Evolutionary conservation across 2,888 invertebrate genomes (phyloP).

Genomic region (Drosophila quinaria): DNA sequence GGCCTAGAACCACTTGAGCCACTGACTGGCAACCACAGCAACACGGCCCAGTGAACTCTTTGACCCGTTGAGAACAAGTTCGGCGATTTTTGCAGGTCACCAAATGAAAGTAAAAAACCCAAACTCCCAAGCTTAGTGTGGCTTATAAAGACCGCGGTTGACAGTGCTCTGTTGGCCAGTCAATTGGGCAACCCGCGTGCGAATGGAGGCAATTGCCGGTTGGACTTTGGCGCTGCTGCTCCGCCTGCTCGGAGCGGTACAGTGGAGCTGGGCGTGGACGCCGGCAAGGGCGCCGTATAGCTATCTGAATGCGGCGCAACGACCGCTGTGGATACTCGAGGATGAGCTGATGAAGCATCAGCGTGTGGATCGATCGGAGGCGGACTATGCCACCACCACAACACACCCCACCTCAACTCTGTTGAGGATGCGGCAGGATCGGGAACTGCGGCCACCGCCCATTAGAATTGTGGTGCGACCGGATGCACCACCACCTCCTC

Average conservation of each 20-base stretch:
- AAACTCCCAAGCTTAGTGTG: background rate
- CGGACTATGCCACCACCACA: conserved; percentile 38
- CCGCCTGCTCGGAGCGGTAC: conserved; percentile 33
- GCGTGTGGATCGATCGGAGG: conserved; percentile 29
- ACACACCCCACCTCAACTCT: background rate
- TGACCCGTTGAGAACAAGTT: conserved; percentile 59
- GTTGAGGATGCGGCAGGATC: conserved; percentile 4
- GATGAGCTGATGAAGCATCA: conserved; percentile 66
- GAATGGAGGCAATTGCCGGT: conserved; percentile 52
- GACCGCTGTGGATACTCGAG: conserved; percentile 83
- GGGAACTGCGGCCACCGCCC: conserved; percentile 18
- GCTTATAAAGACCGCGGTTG: conserved; percentile 51
- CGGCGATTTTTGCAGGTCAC: conserved; percentile 47
- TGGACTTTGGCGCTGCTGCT: conserved; percentile 46
- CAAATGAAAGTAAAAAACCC: conserved; percentile 63
- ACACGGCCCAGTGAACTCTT: conserved; percentile 37
- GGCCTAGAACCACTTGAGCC: conserved; percentile 24
- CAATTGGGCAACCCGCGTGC: conserved; percentile 14
- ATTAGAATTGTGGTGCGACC: conserved; percentile 53
- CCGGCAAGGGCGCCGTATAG: conserved; percentile 17
- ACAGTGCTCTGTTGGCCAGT: conserved; percentile 38
- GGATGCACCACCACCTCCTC: conserved; percentile 1
- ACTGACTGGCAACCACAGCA: conserved; percentile 12
- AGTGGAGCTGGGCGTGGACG: conserved; percentile 36
- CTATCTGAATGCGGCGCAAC: conserved; percentile 66